A percentile compares a stretch with the other conserved stretches of the same genome.
These are phyloP conservation scores for Grammomys dolichurus DNA, from an alignment of 2,113 vertebrate genomes.

Conservation along the genomic window DNA sequence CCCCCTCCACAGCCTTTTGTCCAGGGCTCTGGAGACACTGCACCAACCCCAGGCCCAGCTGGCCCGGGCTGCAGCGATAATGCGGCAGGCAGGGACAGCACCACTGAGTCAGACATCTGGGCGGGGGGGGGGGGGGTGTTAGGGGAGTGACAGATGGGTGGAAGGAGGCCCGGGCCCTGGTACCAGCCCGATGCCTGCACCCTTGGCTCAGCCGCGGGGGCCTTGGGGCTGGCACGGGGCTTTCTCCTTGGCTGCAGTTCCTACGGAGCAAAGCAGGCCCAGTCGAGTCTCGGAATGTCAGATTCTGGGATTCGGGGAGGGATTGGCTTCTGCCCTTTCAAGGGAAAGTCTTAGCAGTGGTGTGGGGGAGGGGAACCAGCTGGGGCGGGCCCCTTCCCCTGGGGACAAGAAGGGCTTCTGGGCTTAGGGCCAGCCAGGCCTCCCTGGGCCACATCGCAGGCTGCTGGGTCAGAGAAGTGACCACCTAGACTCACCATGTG, in stretches of 20 bases:
- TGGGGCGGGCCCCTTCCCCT: slow-evolving; percentile 25
- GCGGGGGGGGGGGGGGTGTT: slow-evolving; percentile 52
- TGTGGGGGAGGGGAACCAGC: neutral
- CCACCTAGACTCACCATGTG: neutral
- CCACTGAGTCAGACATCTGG: slow-evolving; percentile 69
- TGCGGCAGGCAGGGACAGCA: slow-evolving; percentile 78
- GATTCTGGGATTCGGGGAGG: slow-evolving; percentile 61
- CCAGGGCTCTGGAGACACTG: neutral
- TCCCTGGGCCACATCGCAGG: neutral
- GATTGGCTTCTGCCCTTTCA: slow-evolving; percentile 81
- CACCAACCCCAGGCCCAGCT: slow-evolving; percentile 59
- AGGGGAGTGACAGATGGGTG: slow-evolving; percentile 53
- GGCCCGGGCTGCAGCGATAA: slow-evolving; percentile 39
- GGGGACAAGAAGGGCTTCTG: neutral
- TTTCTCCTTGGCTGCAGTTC: slow-evolving; percentile 59
- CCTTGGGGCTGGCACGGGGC: slow-evolving; percentile 57
- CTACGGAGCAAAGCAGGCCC: slow-evolving; percentile 65
- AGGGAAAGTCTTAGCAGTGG: slow-evolving; percentile 72
- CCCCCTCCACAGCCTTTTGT: slow-evolving; percentile 12
- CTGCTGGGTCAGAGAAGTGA: neutral
- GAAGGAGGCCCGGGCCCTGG: neutral
- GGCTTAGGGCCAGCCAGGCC: neutral
- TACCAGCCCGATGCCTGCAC: slow-evolving; percentile 21
- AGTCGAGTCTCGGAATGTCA: slow-evolving; percentile 64
- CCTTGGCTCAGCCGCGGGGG: neutral